phyloP scores from a whole-genome alignment of 2,113 vertebrate genomes.

The Albula goreensis region DNA sequence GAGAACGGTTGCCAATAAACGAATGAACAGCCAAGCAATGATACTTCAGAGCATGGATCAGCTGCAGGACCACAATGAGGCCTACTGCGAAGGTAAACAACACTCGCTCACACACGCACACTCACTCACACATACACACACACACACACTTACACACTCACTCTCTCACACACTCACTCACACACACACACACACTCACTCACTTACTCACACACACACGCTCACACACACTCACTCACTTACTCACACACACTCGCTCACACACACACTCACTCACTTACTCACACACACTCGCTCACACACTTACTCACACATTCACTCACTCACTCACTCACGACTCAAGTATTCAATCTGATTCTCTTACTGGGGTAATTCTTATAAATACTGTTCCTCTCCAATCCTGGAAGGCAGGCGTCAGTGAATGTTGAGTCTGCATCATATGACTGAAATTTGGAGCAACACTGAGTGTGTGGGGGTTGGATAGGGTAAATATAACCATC shows the following conservation, averaged over 20 bases:
- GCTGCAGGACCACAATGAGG: conserved; percentile 74
- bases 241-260: not conserved
- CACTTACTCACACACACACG: not conserved
- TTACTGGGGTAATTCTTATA: too few species aligned
- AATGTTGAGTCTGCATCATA: too few species aligned
- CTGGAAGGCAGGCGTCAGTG: too few species aligned
- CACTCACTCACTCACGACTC: too few species aligned
- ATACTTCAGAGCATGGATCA: conserved; percentile 67
- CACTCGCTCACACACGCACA: not conserved
- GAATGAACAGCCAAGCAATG: conserved; percentile 41
- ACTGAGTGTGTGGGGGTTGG: too few species aligned
- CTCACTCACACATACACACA: not conserved
- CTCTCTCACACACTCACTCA: not conserved
- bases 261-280: not conserved
- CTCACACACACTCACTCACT: not conserved
- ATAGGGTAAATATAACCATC: too few species aligned
- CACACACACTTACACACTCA: not conserved
- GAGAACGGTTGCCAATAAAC: conserved; percentile 38
- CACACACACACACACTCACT: not conserved
- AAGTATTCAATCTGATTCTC: too few species aligned
- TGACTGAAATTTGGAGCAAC: too few species aligned
- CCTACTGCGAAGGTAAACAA: conserved; percentile 78
- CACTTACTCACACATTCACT: too few species aligned
- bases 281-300: not conserved
- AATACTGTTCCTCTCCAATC: too few species aligned